Percentiles rank a stretch among this genome's conserved stretches.
phyloP scores from a whole-genome alignment of 2,888 invertebrate genomes.

The Harmothoe impar region DNA sequence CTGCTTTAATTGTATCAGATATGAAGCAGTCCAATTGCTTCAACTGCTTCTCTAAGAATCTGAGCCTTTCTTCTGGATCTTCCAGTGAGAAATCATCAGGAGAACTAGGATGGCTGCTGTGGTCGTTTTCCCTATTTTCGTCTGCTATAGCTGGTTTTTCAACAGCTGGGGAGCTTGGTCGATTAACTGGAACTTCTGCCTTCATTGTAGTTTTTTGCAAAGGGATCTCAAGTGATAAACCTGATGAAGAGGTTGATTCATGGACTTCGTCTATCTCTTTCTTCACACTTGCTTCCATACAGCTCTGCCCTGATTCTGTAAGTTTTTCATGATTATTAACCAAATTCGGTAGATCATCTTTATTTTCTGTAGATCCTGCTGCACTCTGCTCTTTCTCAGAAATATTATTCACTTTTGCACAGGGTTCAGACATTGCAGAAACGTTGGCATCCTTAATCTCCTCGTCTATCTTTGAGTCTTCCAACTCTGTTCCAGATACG shows the following conservation, averaged over 20 bases:
- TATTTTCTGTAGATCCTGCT: too few species aligned
- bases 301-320: too few species aligned
- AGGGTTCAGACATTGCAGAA: too few species aligned
- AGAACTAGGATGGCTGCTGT: neutral
- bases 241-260: neutral
- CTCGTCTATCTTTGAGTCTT: neutral
- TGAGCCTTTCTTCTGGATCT: neutral
- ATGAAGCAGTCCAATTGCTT: slow-evolving; percentile 4
- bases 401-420: neutral
- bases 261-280: neutral
- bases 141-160: neutral
- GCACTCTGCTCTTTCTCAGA: too few species aligned
- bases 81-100: neutral
- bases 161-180: neutral
- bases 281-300: too few species aligned
- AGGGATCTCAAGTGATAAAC: neutral
- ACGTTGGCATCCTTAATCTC: neutral
- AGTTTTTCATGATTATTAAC: too few species aligned
- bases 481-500: too few species aligned
- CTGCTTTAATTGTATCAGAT: neutral
- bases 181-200: neutral
- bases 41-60: neutral
- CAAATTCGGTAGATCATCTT: too few species aligned
- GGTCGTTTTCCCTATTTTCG: neutral
- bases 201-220: too few species aligned